phyloP scores from a whole-genome alignment of 2,113 vertebrate species.

The Mugil cephalus region DNA sequence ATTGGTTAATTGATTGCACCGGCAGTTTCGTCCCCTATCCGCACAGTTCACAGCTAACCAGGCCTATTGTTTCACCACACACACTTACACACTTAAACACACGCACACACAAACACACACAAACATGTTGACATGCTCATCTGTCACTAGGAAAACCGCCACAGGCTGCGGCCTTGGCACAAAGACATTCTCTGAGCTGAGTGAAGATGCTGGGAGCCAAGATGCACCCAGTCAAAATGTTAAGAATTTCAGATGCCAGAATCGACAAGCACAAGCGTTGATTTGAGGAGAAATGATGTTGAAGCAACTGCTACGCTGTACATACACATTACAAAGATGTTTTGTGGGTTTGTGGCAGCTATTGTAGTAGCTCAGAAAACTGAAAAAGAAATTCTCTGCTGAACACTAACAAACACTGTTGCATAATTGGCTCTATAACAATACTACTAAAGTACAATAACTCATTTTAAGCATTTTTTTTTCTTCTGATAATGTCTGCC shows the following conservation, averaged over 20 bases:
- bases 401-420: background rate
- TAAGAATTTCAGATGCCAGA: constrained; percentile 82
- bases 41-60: constrained; percentile 71
- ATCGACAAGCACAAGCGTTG: constrained; percentile 79
- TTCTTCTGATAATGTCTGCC: constrained; percentile 11
- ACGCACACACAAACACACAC: constrained; percentile 49
- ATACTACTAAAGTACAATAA: background rate
- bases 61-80: constrained; percentile 73
- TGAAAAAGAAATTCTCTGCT: background rate
- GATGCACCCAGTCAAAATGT: constrained; percentile 85
- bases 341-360: constrained; percentile 38
- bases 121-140: constrained; percentile 84
- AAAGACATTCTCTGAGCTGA: constrained; percentile 83
- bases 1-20: constrained; percentile 40
- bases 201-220: constrained; percentile 82
- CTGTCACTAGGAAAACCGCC: constrained; percentile 83
- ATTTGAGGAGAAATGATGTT: constrained; percentile 80
- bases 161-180: constrained; percentile 85
- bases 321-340: constrained; percentile 35
- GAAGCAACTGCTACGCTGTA: constrained; percentile 53
- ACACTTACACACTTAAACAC: constrained; percentile 23
- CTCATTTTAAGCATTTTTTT: background rate
- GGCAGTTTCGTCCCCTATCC: constrained; percentile 50
- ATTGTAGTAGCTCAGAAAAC: background rate
- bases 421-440: background rate